These are phyloP conservation scores for Axis porcinus DNA, from an alignment of 2,113 vertebrate species.

Conservation along the genomic window DNA sequence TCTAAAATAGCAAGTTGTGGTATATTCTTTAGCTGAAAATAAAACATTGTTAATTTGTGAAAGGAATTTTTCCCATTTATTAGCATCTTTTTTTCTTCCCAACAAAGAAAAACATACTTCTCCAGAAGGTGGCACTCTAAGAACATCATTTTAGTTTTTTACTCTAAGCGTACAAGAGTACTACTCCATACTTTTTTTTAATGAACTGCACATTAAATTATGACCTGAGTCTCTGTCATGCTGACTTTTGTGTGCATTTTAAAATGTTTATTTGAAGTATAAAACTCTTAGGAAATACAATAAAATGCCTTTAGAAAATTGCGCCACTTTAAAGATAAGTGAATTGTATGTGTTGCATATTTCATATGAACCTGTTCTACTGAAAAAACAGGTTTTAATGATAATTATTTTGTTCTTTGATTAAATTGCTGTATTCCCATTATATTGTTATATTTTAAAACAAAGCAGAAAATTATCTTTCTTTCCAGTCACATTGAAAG, in stretches of 20 bases:
- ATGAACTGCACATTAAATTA: background rate
- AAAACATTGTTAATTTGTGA: background rate
- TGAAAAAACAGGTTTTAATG: slow-evolving; percentile 14
- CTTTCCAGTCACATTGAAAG: background rate
- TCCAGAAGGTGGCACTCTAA: slow-evolving; percentile 81
- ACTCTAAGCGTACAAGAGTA: background rate
- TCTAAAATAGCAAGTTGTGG: background rate
- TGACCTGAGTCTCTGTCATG: background rate
- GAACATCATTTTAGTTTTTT: slow-evolving; percentile 28
- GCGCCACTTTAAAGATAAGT: background rate
- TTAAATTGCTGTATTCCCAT: slow-evolving; percentile 28
- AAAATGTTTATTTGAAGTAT: slow-evolving; percentile 15
- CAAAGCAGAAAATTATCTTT: background rate
- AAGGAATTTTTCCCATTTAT: background rate
- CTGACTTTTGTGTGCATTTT: slow-evolving; percentile 1
- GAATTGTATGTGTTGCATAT: slow-evolving; percentile 11
- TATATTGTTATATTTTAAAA: background rate
- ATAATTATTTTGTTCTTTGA: slow-evolving; percentile 48
- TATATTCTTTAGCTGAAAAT: background rate
- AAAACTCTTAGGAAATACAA: background rate
- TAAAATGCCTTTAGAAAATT: slow-evolving; percentile 41
- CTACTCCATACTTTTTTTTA: background rate
- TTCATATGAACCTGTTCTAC: slow-evolving; percentile 33
- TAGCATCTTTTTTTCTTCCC: background rate
- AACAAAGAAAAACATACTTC: background rate